Evolutionary conservation across 2,888 invertebrate genomes (phyloP).

Genomic region (Ichneumoninae sp.): DNA sequence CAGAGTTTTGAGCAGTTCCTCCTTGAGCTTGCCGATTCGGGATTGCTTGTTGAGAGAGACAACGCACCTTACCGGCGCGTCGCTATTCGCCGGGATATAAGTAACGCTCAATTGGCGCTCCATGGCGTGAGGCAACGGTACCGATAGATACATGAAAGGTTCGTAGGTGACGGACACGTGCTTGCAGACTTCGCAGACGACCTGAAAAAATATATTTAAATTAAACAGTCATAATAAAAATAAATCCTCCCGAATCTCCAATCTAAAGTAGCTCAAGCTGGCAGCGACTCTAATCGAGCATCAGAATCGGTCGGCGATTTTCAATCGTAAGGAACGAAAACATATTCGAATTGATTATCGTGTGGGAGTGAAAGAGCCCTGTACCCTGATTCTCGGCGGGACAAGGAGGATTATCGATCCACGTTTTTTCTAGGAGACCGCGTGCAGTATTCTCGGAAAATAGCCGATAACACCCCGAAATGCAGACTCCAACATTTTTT

Average conservation of each 20-base stretch:
- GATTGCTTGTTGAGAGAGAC: conserved; percentile 87
- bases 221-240: not conserved
- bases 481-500: conserved; percentile 65
- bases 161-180: conserved; percentile 88
- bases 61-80: conserved; percentile 84
- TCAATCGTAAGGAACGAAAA: conserved; percentile 1
- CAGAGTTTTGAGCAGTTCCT: conserved; percentile 84
- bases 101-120: conserved; percentile 87
- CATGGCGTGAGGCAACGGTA: conserved; percentile 88
- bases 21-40: conserved; percentile 85
- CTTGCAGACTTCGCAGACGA: conserved; percentile 87
- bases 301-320: conserved; percentile 6
- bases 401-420: conserved; percentile 74
- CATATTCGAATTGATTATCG: conserved; percentile 3
- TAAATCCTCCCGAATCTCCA: not conserved
- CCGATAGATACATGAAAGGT: conserved; percentile 89
- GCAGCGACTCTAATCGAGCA: not conserved
- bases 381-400: conserved; percentile 64
- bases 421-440: conserved; percentile 75
- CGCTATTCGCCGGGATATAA: conserved; percentile 84
- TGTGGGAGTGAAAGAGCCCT: conserved; percentile 72
- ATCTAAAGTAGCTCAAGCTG: not conserved
- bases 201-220: conserved; percentile 82
- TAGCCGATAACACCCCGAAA: conserved; percentile 68
- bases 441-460: conserved; percentile 67